Conservation (phyloP, 2,888 invertebrate genomes). For the Brenthis ino region DNA sequence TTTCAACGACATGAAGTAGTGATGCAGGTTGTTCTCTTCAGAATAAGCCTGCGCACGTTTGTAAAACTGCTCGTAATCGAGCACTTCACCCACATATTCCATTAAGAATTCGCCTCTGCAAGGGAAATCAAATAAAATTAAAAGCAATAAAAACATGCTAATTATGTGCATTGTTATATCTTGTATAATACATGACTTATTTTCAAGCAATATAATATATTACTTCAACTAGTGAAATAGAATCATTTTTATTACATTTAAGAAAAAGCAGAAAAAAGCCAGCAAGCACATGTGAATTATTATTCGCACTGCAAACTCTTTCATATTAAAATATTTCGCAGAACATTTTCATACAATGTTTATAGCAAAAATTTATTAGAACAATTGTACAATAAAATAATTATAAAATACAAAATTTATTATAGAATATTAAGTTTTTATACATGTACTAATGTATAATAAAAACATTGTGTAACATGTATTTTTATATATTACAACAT, state of each 20-base stretch:
- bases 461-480: no score
- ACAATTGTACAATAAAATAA: neutral
- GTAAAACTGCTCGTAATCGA: slow-evolving; percentile 94
- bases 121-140: slow-evolving; percentile 37
- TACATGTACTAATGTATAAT: no score
- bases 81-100: slow-evolving; percentile 99
- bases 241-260: neutral
- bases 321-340: neutral
- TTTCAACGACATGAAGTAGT: slow-evolving; percentile 98
- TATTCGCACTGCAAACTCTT: neutral
- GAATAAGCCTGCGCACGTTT: slow-evolving; percentile 94
- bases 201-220: no score
- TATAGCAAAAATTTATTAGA: neutral
- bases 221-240: no score
- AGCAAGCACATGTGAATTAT: neutral
- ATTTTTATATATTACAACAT: no score
- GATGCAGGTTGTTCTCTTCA: slow-evolving; percentile 94
- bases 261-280: neutral
- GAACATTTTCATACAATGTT: neutral
- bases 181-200: no score
- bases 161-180: no score
- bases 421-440: no score
- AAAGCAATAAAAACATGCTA: neutral
- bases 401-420: no score
- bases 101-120: slow-evolving; percentile 95